phyloP scores from a whole-genome alignment of 1,140 invertebrate species.

The Leucophenga varia region DNA sequence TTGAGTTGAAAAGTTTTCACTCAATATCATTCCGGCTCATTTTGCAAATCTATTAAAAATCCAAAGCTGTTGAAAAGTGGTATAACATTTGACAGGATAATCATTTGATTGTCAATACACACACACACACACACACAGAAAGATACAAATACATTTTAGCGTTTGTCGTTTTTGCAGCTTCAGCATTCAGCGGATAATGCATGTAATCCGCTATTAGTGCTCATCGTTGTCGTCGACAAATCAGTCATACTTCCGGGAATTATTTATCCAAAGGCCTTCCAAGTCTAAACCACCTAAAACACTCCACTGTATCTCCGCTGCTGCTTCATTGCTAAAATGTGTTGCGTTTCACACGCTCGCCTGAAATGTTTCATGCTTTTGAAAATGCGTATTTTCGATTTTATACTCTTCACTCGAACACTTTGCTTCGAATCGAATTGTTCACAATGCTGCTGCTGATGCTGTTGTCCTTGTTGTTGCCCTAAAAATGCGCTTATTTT shows the following conservation, averaged over 20 bases:
- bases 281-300: not conserved
- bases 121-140: too few relatives aligned
- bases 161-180: too few relatives aligned
- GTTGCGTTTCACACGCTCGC: constrained; percentile 47
- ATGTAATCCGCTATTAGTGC: constrained; percentile 57
- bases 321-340: constrained; percentile 39
- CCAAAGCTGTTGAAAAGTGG: too few relatives aligned
- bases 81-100: too few relatives aligned
- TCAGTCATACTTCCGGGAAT: not conserved
- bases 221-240: constrained; percentile 20
- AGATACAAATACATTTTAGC: constrained; percentile 13
- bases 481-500: constrained; percentile 22
- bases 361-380: not conserved
- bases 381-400: constrained; percentile 21
- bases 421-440: too few relatives aligned
- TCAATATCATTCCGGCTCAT: too few relatives aligned
- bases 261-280: not conserved
- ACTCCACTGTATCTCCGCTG: not conserved
- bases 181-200: constrained; percentile 49
- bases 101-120: too few relatives aligned
- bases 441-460: constrained; percentile 14
- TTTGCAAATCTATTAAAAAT: too few relatives aligned
- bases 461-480: constrained; percentile 18
- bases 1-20: too few relatives aligned
- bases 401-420: constrained; percentile 13